A percentile compares a stretch with the other conserved stretches of the same genome.
phyloP scores from a whole-genome alignment of 2,113 vertebrate genomes.

The Vulpes vulpes region DNA sequence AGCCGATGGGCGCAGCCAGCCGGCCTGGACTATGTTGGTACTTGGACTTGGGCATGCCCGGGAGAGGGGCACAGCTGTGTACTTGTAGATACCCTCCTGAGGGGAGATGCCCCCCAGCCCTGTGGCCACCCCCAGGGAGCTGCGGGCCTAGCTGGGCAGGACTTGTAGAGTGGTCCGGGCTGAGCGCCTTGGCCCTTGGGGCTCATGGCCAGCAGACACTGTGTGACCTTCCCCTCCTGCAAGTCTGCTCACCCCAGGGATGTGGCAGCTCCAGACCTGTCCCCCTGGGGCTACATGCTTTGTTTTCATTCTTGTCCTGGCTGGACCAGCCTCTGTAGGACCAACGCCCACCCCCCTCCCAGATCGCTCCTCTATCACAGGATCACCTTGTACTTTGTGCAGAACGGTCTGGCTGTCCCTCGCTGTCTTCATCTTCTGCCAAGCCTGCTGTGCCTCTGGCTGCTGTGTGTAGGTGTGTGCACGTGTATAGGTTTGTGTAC shows the following conservation, averaged over 20 bases:
- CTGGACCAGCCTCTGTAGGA: conserved; percentile 51
- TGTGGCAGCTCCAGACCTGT: conserved; percentile 44
- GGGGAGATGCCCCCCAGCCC: not conserved
- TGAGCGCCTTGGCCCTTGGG: not conserved
- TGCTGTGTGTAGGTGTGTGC: not conserved
- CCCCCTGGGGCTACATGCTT: conserved; percentile 6
- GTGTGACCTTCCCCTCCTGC: not conserved
- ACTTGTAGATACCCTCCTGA: conserved; percentile 30
- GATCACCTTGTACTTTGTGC: conserved; percentile 31
- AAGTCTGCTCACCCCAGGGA: not conserved
- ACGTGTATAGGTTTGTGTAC: rapidly evolving
- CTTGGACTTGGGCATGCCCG: conserved; percentile 42
- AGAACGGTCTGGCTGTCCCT: not conserved
- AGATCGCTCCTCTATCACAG: not conserved
- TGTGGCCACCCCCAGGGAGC: not conserved
- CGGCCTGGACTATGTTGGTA: conserved; percentile 11
- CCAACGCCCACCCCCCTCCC: not conserved
- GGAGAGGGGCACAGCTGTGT: conserved; percentile 38
- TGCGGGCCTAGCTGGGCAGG: not conserved
- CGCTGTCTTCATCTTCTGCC: not conserved
- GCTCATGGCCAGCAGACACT: not conserved
- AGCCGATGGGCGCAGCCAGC: not conserved
- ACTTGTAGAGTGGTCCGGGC: not conserved
- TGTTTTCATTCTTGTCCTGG: conserved; percentile 41
- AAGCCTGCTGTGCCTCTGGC: conserved; percentile 59